Conservation (phyloP, 2,113 vertebrate species). For the Lampris incognitus region DNA sequence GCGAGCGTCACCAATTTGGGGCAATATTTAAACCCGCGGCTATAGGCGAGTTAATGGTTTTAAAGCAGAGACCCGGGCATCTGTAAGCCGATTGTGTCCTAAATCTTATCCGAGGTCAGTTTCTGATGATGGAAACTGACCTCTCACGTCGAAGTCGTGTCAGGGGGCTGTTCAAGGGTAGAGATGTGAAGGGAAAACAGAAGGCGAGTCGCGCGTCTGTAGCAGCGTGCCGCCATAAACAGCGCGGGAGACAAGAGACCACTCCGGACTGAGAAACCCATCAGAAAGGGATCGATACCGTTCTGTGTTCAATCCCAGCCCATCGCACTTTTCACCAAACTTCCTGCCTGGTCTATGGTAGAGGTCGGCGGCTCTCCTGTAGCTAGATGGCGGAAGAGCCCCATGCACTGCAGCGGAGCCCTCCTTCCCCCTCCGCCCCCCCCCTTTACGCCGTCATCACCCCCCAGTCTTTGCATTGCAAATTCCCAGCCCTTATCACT, state of each 20-base stretch:
- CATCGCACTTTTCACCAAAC: background rate
- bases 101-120: background rate
- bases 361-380: constrained; percentile 66
- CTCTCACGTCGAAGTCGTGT: background rate
- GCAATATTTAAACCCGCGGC: constrained; percentile 36
- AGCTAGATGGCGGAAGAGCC: constrained; percentile 82
- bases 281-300: background rate
- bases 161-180: background rate
- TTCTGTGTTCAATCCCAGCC: constrained; percentile 39
- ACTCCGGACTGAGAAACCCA: background rate
- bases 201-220: background rate
- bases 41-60: constrained; percentile 28
- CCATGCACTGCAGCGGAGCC: constrained; percentile 60
- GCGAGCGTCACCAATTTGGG: constrained; percentile 49
- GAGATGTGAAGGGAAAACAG: background rate
- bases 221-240: background rate
- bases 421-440: background rate
- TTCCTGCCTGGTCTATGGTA: constrained; percentile 23
- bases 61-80: constrained; percentile 14
- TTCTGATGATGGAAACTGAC: background rate
- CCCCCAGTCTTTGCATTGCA: constrained; percentile 71
- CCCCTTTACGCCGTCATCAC: constrained; percentile 64
- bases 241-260: constrained; percentile 21
- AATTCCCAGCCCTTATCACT: constrained; percentile 63
- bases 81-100: background rate